phyloP scores from a whole-genome alignment of 2,113 vertebrate genomes.

The Pogonocichla stellata region DNA sequence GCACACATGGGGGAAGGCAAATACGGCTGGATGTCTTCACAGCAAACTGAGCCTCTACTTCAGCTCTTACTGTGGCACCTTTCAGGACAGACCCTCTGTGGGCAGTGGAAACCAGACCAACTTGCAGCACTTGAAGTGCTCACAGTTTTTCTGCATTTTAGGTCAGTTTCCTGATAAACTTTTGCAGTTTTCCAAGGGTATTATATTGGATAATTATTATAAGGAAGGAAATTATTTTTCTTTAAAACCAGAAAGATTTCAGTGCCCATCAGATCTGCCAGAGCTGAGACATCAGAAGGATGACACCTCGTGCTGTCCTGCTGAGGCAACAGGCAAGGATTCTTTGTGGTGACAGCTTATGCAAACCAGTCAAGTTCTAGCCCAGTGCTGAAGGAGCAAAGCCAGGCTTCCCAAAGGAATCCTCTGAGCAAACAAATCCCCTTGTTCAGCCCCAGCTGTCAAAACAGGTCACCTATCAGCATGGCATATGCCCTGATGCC shows the following conservation, averaged over 20 bases:
- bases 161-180: not conserved
- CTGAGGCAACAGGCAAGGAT: not conserved
- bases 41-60: not conserved
- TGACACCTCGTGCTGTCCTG: not conserved
- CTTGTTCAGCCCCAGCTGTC: conserved; percentile 37
- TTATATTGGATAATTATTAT: not conserved
- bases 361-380: not conserved
- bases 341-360: conserved; percentile 2
- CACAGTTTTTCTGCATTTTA: not conserved
- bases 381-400: conserved; percentile 26
- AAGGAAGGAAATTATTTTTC: not conserved
- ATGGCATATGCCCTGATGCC: not conserved
- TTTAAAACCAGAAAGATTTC: not conserved
- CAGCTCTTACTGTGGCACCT: not conserved
- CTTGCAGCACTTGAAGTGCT: not conserved
- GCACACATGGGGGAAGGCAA: not conserved
- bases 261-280: not conserved
- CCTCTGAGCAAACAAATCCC: conserved; percentile 51
- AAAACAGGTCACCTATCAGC: conserved; percentile 33
- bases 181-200: not conserved
- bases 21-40: not conserved
- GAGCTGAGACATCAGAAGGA: not conserved
- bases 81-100: not conserved
- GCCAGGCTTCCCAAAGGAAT: conserved; percentile 16
- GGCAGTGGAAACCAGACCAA: not conserved